Evolutionary conservation across 2,888 invertebrate species (phyloP).

Genomic region (Peribatodes rhomboidaria): DNA sequence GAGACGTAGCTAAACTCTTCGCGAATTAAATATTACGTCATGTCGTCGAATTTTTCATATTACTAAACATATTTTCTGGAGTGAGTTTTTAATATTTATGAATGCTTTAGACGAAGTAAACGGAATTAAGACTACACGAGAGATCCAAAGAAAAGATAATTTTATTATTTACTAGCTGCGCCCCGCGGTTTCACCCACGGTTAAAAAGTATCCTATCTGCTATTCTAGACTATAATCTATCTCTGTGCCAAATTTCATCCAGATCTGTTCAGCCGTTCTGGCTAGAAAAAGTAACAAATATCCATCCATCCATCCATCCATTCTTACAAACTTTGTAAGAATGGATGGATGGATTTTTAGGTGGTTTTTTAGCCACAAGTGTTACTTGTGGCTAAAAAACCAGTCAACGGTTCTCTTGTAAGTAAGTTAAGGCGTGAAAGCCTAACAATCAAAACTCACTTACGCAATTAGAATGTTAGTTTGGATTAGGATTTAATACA

Average conservation of each 20-base stretch:
- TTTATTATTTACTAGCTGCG: conserved; percentile 1
- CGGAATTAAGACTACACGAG: neutral
- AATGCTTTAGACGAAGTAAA: conserved; percentile 26
- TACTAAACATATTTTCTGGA: conserved; percentile 12
- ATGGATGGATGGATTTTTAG: neutral
- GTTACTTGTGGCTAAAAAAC: neutral
- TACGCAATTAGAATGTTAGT: too few relatives aligned
- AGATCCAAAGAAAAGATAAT: conserved; percentile 16
- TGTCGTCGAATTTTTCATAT: conserved; percentile 18
- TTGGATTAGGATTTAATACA: too few relatives aligned
- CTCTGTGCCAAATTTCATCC: too few relatives aligned
- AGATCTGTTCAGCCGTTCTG: too few relatives aligned
- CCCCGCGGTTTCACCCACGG: too few relatives aligned
- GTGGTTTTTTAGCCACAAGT: neutral
- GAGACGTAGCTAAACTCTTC: conserved; percentile 18
- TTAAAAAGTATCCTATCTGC: too few relatives aligned
- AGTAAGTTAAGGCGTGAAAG: too few relatives aligned
- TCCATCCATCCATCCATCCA: too few relatives aligned
- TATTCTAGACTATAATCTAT: too few relatives aligned
- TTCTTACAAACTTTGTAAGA: too few relatives aligned
- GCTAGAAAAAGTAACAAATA: too few relatives aligned
- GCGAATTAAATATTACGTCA: conserved; percentile 19
- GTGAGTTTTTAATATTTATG: conserved; percentile 23
- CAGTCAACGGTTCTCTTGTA: neutral
- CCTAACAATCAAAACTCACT: too few relatives aligned